A percentile compares a stretch with the other conserved stretches of the same genome.
Evolutionary conservation across 1,140 invertebrate species (phyloP).

Genomic region (Leptinotarsa lineolata): DNA sequence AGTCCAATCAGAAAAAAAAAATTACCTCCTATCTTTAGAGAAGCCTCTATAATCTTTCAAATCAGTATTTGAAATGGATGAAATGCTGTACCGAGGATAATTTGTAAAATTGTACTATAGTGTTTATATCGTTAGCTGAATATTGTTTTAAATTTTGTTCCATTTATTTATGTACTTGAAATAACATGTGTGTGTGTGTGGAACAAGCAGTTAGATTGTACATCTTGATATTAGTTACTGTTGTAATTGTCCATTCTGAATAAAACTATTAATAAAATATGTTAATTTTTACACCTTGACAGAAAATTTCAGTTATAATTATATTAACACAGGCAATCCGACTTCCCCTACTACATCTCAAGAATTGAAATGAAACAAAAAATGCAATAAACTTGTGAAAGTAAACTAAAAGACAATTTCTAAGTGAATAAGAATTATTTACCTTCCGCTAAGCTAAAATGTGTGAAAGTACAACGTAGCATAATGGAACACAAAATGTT

Average conservation of each 20-base stretch:
- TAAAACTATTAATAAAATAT: conserved; percentile 52
- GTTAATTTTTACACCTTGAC: not conserved
- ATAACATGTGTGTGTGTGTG: conserved; percentile 48
- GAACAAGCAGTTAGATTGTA: conserved; percentile 48
- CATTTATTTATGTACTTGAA: conserved; percentile 55
- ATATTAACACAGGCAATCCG: too few species aligned
- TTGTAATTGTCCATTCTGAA: conserved; percentile 56
- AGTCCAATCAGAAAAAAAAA: too few species aligned
- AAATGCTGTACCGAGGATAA: conserved; percentile 31
- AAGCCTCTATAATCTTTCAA: conserved; percentile 9
- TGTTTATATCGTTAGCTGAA: conserved; percentile 53
- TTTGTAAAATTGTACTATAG: conserved; percentile 52
- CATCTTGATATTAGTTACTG: conserved; percentile 52
- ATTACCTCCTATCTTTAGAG: not conserved
- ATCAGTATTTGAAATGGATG: conserved; percentile 24
- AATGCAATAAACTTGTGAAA: too few species aligned
- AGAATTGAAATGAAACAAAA: too few species aligned
- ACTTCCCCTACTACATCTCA: too few species aligned
- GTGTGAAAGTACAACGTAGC: too few species aligned
- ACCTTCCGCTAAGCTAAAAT: too few species aligned
- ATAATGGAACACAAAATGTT: too few species aligned
- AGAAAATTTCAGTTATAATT: too few species aligned
- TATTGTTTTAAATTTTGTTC: conserved; percentile 50
- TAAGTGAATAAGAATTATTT: too few species aligned
- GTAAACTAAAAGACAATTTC: too few species aligned